Percentiles rank a stretch among this genome's conserved stretches.
These are phyloP conservation scores for Brotula barbata DNA, from an alignment of 2,797 vertebrate species.

Conservation along the genomic window DNA sequence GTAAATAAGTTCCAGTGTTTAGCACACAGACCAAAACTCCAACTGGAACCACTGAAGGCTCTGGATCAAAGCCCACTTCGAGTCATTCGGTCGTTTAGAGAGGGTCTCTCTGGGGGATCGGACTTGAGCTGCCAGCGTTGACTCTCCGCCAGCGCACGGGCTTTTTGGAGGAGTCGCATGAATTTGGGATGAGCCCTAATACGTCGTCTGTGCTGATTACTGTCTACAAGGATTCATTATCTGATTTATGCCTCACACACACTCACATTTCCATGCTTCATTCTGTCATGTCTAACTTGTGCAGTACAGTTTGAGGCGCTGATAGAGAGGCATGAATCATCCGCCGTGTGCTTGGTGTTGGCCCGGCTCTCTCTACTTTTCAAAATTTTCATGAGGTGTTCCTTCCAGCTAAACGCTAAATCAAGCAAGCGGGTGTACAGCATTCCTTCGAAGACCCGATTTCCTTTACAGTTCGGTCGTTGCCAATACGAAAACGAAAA, in stretches of 20 bases:
- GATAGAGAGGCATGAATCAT: neutral
- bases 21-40: constrained; percentile 14
- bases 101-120: constrained; percentile 25
- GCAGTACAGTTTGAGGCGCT: neutral
- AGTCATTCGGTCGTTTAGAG: constrained; percentile 18
- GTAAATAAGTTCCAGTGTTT: constrained; percentile 19
- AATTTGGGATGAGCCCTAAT: constrained; percentile 11
- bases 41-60: constrained; percentile 36
- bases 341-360: neutral
- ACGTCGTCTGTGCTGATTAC: constrained; percentile 18
- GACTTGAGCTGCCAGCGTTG: constrained; percentile 22
- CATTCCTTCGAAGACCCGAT: neutral
- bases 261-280: constrained; percentile 9
- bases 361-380: constrained; percentile 24
- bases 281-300: constrained; percentile 8
- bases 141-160: constrained; percentile 31
- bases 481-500: neutral
- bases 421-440: neutral
- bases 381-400: constrained; percentile 22
- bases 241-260: constrained; percentile 4
- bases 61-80: constrained; percentile 31
- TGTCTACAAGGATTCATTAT: neutral
- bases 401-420: neutral
- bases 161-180: constrained; percentile 21
- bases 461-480: constrained; percentile 12